phyloP scores from a whole-genome alignment of 2,888 invertebrate genomes.

The Metallyticus violacea region DNA sequence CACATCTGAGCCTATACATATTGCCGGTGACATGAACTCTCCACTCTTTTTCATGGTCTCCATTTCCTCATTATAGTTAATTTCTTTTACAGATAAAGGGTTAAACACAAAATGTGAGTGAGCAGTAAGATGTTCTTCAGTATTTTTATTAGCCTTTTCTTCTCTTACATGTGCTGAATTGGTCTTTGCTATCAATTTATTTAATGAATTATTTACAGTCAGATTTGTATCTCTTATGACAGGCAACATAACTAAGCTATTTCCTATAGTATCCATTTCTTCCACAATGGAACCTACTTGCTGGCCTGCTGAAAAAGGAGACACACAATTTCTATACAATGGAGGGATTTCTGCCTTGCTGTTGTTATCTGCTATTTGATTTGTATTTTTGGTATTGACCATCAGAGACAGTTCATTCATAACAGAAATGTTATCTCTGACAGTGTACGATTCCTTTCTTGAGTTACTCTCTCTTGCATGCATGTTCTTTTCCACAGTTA shows the following conservation, averaged over 20 bases:
- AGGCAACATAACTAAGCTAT: background rate
- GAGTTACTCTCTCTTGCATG: background rate
- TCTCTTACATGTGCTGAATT: too few relatives aligned
- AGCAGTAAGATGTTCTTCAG: too few relatives aligned
- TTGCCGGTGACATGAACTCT: too few relatives aligned
- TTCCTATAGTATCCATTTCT: background rate
- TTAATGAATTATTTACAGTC: background rate
- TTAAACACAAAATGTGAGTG: too few relatives aligned
- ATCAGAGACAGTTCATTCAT: background rate
- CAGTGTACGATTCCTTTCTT: background rate
- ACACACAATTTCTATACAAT: background rate
- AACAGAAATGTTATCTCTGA: background rate
- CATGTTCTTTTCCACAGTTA: background rate
- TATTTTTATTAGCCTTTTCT: too few relatives aligned
- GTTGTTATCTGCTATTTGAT: too few relatives aligned
- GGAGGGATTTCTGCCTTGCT: background rate
- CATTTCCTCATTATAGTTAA: too few relatives aligned
- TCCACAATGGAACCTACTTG: background rate
- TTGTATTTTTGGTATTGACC: background rate
- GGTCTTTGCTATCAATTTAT: too few relatives aligned
- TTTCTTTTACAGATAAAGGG: too few relatives aligned
- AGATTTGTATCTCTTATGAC: background rate
- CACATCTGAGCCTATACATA: background rate
- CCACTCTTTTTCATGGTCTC: too few relatives aligned
- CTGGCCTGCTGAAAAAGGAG: background rate